Percentiles rank a stretch among this genome's conserved stretches.
Evolutionary conservation across 2,888 invertebrate genomes (phyloP).

Genomic region (Pyralis farinalis): DNA sequence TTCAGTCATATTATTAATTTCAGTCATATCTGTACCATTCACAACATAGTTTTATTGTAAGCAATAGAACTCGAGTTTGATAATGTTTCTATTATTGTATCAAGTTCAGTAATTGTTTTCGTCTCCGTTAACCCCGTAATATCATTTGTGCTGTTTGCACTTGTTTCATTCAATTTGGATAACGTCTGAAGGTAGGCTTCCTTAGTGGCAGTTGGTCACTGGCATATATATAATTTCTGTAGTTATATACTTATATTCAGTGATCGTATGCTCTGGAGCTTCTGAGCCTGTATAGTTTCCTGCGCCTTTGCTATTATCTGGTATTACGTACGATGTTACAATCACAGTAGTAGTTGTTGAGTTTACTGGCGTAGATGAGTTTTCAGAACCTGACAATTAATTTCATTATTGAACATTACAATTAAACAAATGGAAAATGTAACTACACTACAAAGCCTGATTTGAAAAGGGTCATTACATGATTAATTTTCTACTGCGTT

Average conservation of each 20-base stretch:
- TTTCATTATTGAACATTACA: too few relatives aligned
- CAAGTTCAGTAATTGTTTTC: conserved; percentile 1
- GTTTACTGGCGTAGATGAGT: too few relatives aligned
- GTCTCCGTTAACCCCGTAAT: conserved; percentile 1
- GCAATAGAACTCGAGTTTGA: neutral
- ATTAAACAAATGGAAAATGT: too few relatives aligned
- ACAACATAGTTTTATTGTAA: neutral
- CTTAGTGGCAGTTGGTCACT: neutral
- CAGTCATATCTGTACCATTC: too few relatives aligned
- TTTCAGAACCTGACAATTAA: too few relatives aligned
- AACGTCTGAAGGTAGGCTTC: neutral
- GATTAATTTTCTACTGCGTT: too few relatives aligned
- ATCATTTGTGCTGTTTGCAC: neutral
- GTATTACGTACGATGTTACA: too few relatives aligned
- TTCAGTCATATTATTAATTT: too few relatives aligned
- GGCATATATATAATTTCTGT: neutral
- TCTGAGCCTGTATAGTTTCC: neutral
- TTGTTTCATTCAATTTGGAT: neutral
- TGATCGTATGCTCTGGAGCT: neutral
- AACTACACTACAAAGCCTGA: too few relatives aligned
- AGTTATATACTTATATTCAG: neutral
- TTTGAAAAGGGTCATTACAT: too few relatives aligned
- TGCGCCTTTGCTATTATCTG: too few relatives aligned
- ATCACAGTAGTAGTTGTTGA: too few relatives aligned
- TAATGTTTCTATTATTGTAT: conserved; percentile 1